These are phyloP conservation scores for Podilymbus podiceps DNA, from an alignment of 2,113 vertebrate species.

Conservation along the genomic window DNA sequence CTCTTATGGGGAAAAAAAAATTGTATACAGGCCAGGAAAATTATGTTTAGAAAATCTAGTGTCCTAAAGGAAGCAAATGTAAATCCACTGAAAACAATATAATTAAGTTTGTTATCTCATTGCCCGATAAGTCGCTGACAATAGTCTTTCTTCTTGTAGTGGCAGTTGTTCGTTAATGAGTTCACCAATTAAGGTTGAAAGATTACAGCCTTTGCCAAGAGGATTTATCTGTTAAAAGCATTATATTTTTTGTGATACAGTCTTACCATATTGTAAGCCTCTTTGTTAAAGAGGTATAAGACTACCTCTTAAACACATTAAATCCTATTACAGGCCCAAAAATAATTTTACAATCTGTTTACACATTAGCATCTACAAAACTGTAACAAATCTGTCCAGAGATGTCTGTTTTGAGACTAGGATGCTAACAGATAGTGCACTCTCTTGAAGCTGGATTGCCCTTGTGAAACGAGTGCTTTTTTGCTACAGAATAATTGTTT, in stretches of 20 bases:
- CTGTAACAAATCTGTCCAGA: conserved; percentile 43
- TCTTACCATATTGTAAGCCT: conserved; percentile 62
- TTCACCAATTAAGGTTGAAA: conserved; percentile 75
- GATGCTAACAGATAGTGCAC: conserved; percentile 33
- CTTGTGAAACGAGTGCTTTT: conserved; percentile 58
- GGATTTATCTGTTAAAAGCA: conserved; percentile 75
- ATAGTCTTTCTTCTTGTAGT: conserved; percentile 67
- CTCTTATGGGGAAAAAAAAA: neutral
- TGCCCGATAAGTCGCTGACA: conserved; percentile 71
- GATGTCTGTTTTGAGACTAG: conserved; percentile 55
- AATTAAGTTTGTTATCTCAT: conserved; percentile 75
- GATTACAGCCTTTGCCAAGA: conserved; percentile 69
- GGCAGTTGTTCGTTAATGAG: conserved; percentile 74
- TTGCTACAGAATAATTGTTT: conserved; percentile 60
- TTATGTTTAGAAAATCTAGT: conserved; percentile 52
- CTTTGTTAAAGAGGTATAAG: conserved; percentile 61
- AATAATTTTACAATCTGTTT: conserved; percentile 58
- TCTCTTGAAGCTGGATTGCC: conserved; percentile 50
- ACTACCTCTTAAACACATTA: conserved; percentile 63
- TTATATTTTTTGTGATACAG: conserved; percentile 67
- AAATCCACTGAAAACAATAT: conserved; percentile 69
- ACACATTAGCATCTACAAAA: conserved; percentile 53
- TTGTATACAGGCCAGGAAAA: neutral
- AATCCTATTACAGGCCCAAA: conserved; percentile 42
- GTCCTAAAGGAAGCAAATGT: conserved; percentile 65